These are phyloP conservation scores for Willisornis vidua DNA, from an alignment of 2,113 vertebrate genomes.

Conservation along the genomic window DNA sequence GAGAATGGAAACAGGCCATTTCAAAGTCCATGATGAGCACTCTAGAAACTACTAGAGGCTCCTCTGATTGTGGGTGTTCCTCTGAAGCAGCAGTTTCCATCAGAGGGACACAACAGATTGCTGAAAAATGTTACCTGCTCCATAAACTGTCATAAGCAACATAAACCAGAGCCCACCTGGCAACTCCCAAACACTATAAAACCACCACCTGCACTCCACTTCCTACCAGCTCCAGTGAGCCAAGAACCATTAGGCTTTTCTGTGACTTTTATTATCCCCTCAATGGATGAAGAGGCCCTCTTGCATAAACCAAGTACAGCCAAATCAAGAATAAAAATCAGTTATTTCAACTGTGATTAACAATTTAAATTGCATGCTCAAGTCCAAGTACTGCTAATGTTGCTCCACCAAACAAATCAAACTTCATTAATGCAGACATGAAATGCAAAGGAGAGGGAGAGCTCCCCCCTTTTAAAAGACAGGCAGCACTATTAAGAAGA, in stretches of 20 bases:
- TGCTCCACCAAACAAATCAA: not conserved
- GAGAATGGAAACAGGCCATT: not conserved
- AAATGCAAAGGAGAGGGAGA: not conserved
- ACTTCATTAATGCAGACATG: not conserved
- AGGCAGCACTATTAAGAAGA: not conserved
- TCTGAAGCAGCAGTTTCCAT: not conserved
- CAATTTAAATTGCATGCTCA: not conserved
- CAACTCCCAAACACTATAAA: not conserved
- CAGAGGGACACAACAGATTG: not conserved
- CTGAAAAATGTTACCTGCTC: not conserved
- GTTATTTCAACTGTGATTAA: not conserved
- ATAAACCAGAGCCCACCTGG: constrained; percentile 8
- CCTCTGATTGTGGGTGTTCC: not conserved
- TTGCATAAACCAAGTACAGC: not conserved
- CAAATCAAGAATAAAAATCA: not conserved
- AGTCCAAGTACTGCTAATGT: not conserved
- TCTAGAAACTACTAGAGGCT: not conserved
- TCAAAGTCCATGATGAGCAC: not conserved
- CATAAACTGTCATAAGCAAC: not conserved
- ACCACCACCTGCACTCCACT: constrained; percentile 22
- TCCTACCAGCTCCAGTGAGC: not conserved
- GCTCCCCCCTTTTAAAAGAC: not conserved
- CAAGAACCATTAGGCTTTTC: not conserved
- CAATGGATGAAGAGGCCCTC: not conserved
- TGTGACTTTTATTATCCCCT: not conserved